These are phyloP conservation scores for Marronus borbonicus DNA, from an alignment of 2,888 invertebrate genomes.

Conservation along the genomic window DNA sequence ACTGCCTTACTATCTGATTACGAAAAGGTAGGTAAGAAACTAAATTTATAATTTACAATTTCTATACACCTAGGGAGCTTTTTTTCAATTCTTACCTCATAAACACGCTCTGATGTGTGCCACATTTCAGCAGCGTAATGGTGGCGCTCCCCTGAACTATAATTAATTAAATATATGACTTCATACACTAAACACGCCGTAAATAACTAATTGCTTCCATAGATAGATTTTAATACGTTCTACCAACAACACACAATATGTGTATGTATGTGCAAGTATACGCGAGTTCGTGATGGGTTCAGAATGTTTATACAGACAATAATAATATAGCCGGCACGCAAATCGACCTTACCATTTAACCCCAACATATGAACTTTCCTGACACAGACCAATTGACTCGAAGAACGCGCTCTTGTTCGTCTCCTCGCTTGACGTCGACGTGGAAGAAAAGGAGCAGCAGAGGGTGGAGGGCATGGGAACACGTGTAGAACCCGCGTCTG, in stretches of 20 bases:
- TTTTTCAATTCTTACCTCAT: no score
- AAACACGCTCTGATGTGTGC: no score
- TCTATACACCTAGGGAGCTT: no score
- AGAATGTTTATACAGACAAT: conserved; percentile 59
- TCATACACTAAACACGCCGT: conserved; percentile 50
- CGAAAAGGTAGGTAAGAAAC: no score
- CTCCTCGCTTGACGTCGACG: conserved; percentile 10
- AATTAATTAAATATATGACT: conserved; percentile 52
- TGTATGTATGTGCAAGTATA: not conserved
- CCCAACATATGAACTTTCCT: conserved; percentile 60
- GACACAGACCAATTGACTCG: conserved; percentile 61
- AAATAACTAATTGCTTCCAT: conserved; percentile 47
- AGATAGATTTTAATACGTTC: conserved; percentile 12
- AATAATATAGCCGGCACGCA: conserved; percentile 57
- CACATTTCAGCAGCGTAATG: no score
- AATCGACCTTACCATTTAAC: conserved; percentile 62
- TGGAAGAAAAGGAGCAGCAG: conserved; percentile 23
- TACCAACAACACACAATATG: conserved; percentile 11
- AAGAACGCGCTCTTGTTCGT: conserved; percentile 60
- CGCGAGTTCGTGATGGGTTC: conserved; percentile 50
- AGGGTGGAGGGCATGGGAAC: conserved; percentile 56
- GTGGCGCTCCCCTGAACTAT: no score
- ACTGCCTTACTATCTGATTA: no score
- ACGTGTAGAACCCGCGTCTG: conserved; percentile 53
- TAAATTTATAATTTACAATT: no score